Evolutionary conservation across 2,888 invertebrate species (phyloP), one percentile per base, ranked within the genome.

Genomic region (Ichneumon xanthorius): DNA sequence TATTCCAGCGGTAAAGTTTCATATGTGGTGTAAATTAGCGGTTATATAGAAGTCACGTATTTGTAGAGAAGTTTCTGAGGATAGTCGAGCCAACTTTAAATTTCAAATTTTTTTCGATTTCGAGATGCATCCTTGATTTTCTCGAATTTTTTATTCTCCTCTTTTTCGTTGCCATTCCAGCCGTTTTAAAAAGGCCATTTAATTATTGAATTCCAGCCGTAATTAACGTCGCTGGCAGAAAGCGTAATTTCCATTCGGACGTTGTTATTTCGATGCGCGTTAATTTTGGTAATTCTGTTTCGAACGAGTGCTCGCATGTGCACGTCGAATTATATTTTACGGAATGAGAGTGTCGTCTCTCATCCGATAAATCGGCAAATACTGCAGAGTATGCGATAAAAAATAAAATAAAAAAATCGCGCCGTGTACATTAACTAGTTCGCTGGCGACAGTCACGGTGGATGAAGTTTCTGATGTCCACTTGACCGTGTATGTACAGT

Each of bases 401-500:
- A 48, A 45, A 37, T 7, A 40, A 40, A 9, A 11, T 1, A 40
- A 45, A 48, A 48, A 48, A 16, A 48, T 48, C 30, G 63, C 30
- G n/a, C 16, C 16, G 33, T 11, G 68, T 68, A 48, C 50, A 53
- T 53, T 50, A 26, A 30, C 50, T 50, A 26, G 22, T 16, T 9
- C n/a, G 19, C 40, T 67, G 11, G 53, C 6, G 53, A 19, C 33
- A 33, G 6, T 26, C 50, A 16, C 50, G 50, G 70, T 58, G 22
- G 30, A 26, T 16, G 26, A 71, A 53, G 53, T 53, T 63, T 63
- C 30, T 30, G 16, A 63, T 63, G 63, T 63, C 7, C 63, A 33
- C 63, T 63, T 63, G 30, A 33, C 63, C 30, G 16, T 14, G 30
- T 33, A 16, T 14, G 4, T 16, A 16, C n/a, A 11, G 33, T 14